Evolutionary conservation across 2,113 vertebrate species (phyloP).

Genomic region (Pelvicachromis taeniatus): DNA sequence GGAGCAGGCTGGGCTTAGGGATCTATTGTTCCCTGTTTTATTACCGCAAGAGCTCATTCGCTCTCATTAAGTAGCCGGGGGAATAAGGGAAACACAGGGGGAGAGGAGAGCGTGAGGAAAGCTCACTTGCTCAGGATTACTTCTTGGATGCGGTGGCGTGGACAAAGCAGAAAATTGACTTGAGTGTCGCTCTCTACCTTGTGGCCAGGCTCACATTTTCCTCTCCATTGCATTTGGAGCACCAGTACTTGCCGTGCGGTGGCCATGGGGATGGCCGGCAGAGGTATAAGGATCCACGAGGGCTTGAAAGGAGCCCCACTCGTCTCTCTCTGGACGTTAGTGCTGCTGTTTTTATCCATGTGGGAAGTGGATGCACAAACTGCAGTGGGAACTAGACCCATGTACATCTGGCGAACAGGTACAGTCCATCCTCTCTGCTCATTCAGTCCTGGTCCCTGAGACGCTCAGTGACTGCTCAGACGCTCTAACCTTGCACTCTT

Average conservation of each 20-base stretch:
- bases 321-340: conserved; percentile 51
- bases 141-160: conserved; percentile 22
- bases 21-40: conserved; percentile 74
- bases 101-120: background rate
- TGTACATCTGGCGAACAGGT: conserved; percentile 79
- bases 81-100: background rate
- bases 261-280: conserved; percentile 64
- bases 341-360: conserved; percentile 44
- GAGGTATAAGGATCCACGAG: conserved; percentile 22
- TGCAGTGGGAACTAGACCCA: conserved; percentile 58
- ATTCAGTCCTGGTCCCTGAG: background rate
- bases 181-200: conserved; percentile 3
- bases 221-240: conserved; percentile 46
- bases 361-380: conserved; percentile 63
- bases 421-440: conserved; percentile 12
- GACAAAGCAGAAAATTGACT: conserved; percentile 41
- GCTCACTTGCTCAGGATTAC: conserved; percentile 35
- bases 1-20: conserved; percentile 59
- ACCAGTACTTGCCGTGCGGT: conserved; percentile 20
- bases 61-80: conserved; percentile 23
- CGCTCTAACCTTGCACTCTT: background rate
- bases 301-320: conserved; percentile 16
- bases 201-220: conserved; percentile 30
- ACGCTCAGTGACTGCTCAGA: background rate
- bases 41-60: conserved; percentile 33